Conservation (phyloP, 2,888 invertebrate species). For the Parnassius glacialis region DNA sequence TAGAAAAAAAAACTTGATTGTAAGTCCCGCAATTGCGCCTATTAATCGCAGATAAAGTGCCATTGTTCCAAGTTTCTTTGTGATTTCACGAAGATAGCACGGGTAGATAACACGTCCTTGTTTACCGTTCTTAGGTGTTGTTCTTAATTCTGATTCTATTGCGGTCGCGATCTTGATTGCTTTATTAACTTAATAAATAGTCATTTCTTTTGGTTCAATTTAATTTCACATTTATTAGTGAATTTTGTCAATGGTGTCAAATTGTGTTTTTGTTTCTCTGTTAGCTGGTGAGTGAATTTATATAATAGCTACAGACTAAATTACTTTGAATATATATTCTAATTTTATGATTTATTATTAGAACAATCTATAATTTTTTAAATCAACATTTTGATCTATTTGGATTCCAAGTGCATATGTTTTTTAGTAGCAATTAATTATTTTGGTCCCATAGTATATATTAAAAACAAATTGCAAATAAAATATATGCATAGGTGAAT, state of each 20-base stretch:
- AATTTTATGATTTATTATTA: not conserved
- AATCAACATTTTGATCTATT: too few relatives aligned
- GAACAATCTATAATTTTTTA: too few relatives aligned
- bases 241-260: conserved; percentile 62
- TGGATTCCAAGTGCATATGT: too few relatives aligned
- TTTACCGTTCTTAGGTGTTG: conserved; percentile 54
- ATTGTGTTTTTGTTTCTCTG: conserved; percentile 66
- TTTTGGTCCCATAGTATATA: too few relatives aligned
- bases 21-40: conserved; percentile 52
- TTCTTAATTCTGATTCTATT: conserved; percentile 49
- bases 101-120: conserved; percentile 64
- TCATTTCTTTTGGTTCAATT: conserved; percentile 11
- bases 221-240: conserved; percentile 28
- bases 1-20: conserved; percentile 44
- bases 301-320: too few relatives aligned
- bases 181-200: conserved; percentile 20
- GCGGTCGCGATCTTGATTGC: conserved; percentile 37
- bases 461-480: too few relatives aligned
- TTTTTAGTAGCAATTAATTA: too few relatives aligned
- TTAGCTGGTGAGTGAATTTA: conserved; percentile 54
- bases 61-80: conserved; percentile 69
- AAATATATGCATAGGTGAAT: too few relatives aligned
- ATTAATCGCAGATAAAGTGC: conserved; percentile 58
- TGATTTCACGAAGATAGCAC: conserved; percentile 60
- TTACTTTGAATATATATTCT: not conserved